Evolutionary conservation across 2,113 vertebrate species (phyloP), one percentile per base, ranked within the genome.

Genomic region (Rhinopomastus cyanomelas): DNA sequence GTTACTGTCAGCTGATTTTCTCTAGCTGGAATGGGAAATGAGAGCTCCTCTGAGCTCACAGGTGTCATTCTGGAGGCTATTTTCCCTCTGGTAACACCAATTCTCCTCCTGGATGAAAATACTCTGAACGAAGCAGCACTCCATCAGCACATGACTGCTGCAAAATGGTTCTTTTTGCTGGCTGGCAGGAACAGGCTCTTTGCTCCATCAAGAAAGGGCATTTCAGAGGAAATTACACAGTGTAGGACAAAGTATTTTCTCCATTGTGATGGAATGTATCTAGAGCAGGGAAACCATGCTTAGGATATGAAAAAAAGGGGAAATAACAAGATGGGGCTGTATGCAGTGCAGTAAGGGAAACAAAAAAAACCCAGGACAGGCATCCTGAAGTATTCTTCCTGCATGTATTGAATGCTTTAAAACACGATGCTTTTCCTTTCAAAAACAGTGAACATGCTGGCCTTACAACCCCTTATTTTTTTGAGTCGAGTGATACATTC

Each of bases 371-470:
- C 83, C 69, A 69, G 36, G 66, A 96, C 95, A 95, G 87, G 90
- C 93, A 94, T 85, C 85, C 86, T 90, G 88, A 97, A 97, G 49
- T 95, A 96, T 94, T 83, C 87, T 88, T 96, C 95, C 92, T 91
- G 93, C 92, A 88, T 89, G 85, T 83, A 94, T 90, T 90, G 90
- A 96, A 96, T 96, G 88, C 95, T 96, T 97, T 93, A 94, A 95
- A 97, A 96, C 76, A 89, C 27, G 89, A 94, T 93, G 89, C 67
- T 95, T 89, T 93, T 96, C 88, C 95, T 95, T 97, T 94, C 87
- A 94, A 87, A 96, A 97, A 96, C 96, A 96, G 93, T 61, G 91
- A 85, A 75, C 62, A 44, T 19, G 62, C 56, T 76, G 89, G 90
- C 92, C 81, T 77, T 88, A 87, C 76, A 95, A 94, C 65, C 67